Percentiles rank a stretch among this genome's conserved stretches.
phyloP scores from a whole-genome alignment of 2,113 vertebrate species.

The Phocoena phocoena region DNA sequence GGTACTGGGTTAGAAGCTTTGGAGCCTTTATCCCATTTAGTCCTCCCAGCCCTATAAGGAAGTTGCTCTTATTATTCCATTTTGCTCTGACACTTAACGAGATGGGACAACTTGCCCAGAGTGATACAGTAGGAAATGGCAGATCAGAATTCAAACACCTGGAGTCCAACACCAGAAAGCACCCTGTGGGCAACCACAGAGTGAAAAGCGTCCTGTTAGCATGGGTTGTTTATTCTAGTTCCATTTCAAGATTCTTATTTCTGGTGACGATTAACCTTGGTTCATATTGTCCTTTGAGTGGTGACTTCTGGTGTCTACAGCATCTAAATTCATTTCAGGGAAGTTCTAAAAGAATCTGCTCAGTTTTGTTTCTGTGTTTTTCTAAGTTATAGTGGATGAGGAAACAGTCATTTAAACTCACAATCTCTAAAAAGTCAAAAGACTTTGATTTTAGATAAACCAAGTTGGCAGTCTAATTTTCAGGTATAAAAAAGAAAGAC shows the following conservation, averaged over 20 bases:
- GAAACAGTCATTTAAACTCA: not conserved
- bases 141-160: not conserved
- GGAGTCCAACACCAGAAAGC: not conserved
- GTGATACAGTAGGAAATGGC: not conserved
- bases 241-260: not conserved
- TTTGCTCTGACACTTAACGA: not conserved
- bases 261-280: not conserved
- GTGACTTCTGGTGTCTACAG: not conserved
- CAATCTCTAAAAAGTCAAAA: not conserved
- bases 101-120: not conserved
- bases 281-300: not conserved
- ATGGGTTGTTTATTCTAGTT: not conserved
- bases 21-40: not conserved
- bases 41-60: not conserved
- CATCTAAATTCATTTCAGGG: not conserved
- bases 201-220: not conserved
- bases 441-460: constrained; percentile 4
- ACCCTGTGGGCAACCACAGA: not conserved
- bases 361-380: not conserved
- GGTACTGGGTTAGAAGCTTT: not conserved
- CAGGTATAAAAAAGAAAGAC: not conserved
- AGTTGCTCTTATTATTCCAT: not conserved
- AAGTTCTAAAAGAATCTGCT: not conserved
- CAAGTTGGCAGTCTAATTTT: not conserved
- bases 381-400: not conserved